Base-by-base conservation (phyloP, 2,888 invertebrate species). In the Rhagonycha fulva region DNA sequence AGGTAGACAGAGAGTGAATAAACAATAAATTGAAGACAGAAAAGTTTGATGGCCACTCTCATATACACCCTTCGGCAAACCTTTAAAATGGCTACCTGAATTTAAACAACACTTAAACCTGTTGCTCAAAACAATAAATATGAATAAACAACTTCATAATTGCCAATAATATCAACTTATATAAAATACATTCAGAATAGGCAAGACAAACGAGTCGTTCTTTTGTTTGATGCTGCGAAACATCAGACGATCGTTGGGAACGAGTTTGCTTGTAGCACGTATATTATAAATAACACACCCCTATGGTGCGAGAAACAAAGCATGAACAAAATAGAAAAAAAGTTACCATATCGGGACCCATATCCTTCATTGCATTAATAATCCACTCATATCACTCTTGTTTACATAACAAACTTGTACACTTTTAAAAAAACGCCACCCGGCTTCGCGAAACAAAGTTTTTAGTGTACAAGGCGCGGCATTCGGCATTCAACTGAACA, bases 331-430 rank as follows among this genome's bases (percentile, higher is more conserved):
- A 70, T 26, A 12, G 24, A 24, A 14, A 14, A 9, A 62, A 19
- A 85, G 82, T 91, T 89, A 94, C 94, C 94, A 94, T 94, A 89
- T 94, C 94, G 89, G 93, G 93, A 90, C 93, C 94, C 92, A 93
- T 93, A 90, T 93, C 93, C 91, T 92, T 93, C 92, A 93, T 93
- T 91, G 93, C 92, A 86, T 84, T 14, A 75, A 69, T 67, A 76
- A 74, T 71, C 63, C 68, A 62, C 47, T 70, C 83, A 84, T 83
- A 80, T 82, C 79, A 81, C 80, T 67, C 30, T 68, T 71, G 68
- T 73, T 73, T 74, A 76, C 72, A 71, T 70, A 75, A 74, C 77
- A 76, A 79, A 77, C 81, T 82, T 79, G 72, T 76, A 78, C 81
- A 80, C 81, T 74, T 62, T 78, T 76, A 72, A 76, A 81, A 83